Evolutionary conservation across 2,797 vertebrate species (phyloP), one percentile per base, ranked within the genome.

Genomic region (Linurgus olivaceus): DNA sequence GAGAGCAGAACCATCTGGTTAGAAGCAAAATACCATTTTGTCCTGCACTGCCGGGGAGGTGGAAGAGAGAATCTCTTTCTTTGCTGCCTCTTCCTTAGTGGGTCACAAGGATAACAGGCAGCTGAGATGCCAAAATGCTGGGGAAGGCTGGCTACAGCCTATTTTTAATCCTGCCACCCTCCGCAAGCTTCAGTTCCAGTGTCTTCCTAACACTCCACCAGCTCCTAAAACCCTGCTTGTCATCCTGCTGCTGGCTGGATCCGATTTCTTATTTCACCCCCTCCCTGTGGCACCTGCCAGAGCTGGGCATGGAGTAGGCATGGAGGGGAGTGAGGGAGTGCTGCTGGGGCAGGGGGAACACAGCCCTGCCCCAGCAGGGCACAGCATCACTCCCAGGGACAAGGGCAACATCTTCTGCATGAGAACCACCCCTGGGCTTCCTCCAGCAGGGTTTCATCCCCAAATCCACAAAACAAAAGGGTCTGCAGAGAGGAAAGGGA

Each of bases 121-220:
- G 29, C 1, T 65, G 51, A 90, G 61, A 45, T 65, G 71, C 28
- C 6, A 11, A 77, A 83, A 77, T 44, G 17, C 79, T 37, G 17
- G 13, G 18, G 38, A 93, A 86, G 35, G 79, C 33, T 77, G 44
- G 48, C 37, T 93, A 17, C 57, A 84, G 85, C 42, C 67, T 83
- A 55, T 74, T 94, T 95, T 95, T 80, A 92, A 86, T 81, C 61
- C 83, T 68, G 16, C 37, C 87, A 76, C 29, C 47, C 74, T 85
- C 68, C 90, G 59, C 66, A 92, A 72, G 33, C 70, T 86, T 84
- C 84, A 83, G 2, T 58, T 79, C 35, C 72, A 88, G 73, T 2
- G 2, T 45, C 52, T 81, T 73, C 77, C 79, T 55, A 84, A 76
- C 66, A 25, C 52, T 76, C 45, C 79, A 59, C 6, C 62, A 79